Conservation (phyloP, 2,888 invertebrate species). For the Pandemis corylana region DNA sequence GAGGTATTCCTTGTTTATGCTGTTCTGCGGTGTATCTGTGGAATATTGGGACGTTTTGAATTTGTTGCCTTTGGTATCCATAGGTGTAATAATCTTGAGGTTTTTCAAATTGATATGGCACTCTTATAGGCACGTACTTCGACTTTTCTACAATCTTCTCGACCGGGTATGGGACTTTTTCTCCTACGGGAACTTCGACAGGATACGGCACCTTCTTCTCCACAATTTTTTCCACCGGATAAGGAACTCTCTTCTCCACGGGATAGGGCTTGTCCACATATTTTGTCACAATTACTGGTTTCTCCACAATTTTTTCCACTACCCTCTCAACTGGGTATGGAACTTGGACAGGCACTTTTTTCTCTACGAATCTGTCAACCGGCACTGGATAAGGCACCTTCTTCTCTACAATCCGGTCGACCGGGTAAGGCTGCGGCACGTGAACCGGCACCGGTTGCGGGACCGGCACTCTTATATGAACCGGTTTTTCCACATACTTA, state of each 20-base stretch:
- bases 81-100: slow-evolving; percentile 50
- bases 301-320: slow-evolving; percentile 85
- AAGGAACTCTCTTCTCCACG: slow-evolving; percentile 76
- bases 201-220: slow-evolving; percentile 84
- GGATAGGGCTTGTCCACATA: slow-evolving; percentile 78
- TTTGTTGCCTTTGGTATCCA: slow-evolving; percentile 45
- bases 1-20: slow-evolving; percentile 45
- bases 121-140: slow-evolving; percentile 54
- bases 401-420: slow-evolving; percentile 82
- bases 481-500: slow-evolving; percentile 73
- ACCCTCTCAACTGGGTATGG: slow-evolving; percentile 80
- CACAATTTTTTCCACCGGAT: slow-evolving; percentile 78
- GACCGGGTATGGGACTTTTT: slow-evolving; percentile 76
- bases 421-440: slow-evolving; percentile 76
- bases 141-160: slow-evolving; percentile 78
- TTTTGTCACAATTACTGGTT: slow-evolving; percentile 80
- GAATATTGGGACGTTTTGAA: slow-evolving; percentile 51
- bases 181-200: slow-evolving; percentile 83
- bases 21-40: slow-evolving; percentile 50
- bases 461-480: slow-evolving; percentile 73
- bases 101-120: slow-evolving; percentile 55
- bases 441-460: slow-evolving; percentile 72
- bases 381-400: slow-evolving; percentile 76
- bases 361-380: slow-evolving; percentile 78
- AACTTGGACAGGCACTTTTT: slow-evolving; percentile 71